Evolutionary conservation across 2,888 invertebrate genomes (phyloP), one percentile per base, ranked within the genome.

Genomic region (Epinotia ramella): DNA sequence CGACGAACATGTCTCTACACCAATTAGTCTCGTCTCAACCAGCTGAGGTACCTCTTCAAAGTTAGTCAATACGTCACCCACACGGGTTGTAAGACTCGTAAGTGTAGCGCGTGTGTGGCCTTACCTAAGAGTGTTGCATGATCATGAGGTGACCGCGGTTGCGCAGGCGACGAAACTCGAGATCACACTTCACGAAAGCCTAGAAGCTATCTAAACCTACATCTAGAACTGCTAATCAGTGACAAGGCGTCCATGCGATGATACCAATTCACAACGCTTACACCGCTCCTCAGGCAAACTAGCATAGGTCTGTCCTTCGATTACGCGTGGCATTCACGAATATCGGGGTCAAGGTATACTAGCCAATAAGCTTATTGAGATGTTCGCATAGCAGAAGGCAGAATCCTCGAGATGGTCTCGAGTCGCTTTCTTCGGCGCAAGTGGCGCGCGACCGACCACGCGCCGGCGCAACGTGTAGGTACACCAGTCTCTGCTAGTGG

Each of bases 391-490:
- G n/a, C 53, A 53, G 16, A 4, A 6, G 7, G n/a, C n/a, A n/a
- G 65, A 65, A 65, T 65, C 65, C 44, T 44, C 18, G 49, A 49
- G 24, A 7, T 20, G 20, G 18, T 40, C 40, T 28, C 84, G 83
- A 80, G 81, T 81, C 85, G 87, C 90, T 91, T 90, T 90, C 89
- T 88, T 88, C 1, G 84, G 78, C 84, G 85, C 87, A 91, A 91
- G 82, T 90, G 87, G 90, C 86, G 90, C 91, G 84, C 89, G 89
- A 89, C 89, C 57, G 57, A 18, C 57, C n/a, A 49, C 13, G 49
- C 49, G 49, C 13, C 49, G 53, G 53, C 53, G 16, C n/a, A n/a
- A 53, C 53, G n/a, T 53, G 7, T n/a, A n/a, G n/a, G n/a, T n/a
- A n/a, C 16, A n/a, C 53, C 53, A n/a, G 16, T n/a, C 13, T n/a